Evolutionary conservation across 2,797 vertebrate species (phyloP).

Genomic region (Crax fasciolata): DNA sequence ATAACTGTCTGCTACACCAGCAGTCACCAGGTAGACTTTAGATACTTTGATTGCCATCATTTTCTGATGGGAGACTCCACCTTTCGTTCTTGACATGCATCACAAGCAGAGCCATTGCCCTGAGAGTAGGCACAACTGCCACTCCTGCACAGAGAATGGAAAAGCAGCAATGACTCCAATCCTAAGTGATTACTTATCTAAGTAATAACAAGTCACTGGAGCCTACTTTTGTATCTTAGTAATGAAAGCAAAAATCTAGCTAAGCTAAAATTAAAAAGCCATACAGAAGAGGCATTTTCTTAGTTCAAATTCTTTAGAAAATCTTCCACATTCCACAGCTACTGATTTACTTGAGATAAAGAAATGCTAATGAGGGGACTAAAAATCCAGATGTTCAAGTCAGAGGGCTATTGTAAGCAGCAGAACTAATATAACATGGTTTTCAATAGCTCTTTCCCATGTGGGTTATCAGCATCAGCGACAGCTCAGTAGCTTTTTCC

Average conservation of each 20-base stretch:
- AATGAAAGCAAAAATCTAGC: slow-evolving; percentile 15
- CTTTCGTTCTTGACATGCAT: not conserved
- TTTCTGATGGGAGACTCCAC: not conserved
- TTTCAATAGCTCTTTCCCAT: not conserved
- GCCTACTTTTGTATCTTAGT: not conserved
- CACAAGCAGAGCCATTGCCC: not conserved
- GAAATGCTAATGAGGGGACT: not conserved
- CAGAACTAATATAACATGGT: not conserved
- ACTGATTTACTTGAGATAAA: not conserved
- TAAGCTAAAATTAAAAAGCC: slow-evolving; percentile 40
- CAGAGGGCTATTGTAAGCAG: not conserved
- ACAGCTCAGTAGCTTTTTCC: not conserved
- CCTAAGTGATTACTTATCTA: not conserved
- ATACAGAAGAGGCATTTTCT: not conserved
- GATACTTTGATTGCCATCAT: not conserved
- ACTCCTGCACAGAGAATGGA: not conserved
- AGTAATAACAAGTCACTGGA: not conserved
- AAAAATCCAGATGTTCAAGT: not conserved
- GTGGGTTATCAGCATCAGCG: not conserved
- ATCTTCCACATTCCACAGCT: not conserved
- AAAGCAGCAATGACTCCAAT: not conserved
- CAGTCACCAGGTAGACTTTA: not conserved
- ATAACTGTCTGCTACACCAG: not conserved
- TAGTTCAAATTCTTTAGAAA: not conserved
- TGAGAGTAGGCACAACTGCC: not conserved